Evolutionary conservation across 2,888 invertebrate genomes (phyloP).

Genomic region (Pilophorus perplexus): DNA sequence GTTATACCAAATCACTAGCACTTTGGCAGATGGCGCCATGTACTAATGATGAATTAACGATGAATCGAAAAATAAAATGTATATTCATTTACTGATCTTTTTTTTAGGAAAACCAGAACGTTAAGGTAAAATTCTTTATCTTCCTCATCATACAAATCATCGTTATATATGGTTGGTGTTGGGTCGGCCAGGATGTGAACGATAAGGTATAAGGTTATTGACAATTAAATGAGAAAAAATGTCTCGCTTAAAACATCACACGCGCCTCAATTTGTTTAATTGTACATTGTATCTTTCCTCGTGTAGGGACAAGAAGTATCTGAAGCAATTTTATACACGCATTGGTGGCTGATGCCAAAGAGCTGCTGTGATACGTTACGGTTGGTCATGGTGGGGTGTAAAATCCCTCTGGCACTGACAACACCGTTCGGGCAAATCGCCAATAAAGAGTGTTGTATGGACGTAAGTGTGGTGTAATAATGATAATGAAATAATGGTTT

Average conservation of each 20-base stretch:
- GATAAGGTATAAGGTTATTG: too few species aligned
- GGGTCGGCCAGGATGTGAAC: not conserved
- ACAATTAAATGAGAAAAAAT: too few species aligned
- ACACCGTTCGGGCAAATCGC: conserved; percentile 4
- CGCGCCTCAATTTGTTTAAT: too few species aligned
- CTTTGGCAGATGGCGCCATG: too few species aligned
- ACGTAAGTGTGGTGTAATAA: conserved; percentile 18
- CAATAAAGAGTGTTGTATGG: conserved; percentile 12
- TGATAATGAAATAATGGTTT: not conserved
- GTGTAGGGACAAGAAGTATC: too few species aligned
- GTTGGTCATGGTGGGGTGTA: conserved; percentile 12
- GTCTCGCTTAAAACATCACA: too few species aligned
- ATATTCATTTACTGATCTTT: not conserved
- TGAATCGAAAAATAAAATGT: too few species aligned
- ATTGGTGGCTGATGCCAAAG: conserved; percentile 22
- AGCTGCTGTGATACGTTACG: not conserved
- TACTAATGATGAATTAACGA: too few species aligned
- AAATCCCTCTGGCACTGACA: not conserved
- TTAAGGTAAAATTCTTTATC: conserved; percentile 5
- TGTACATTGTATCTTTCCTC: too few species aligned
- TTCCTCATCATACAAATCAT: not conserved
- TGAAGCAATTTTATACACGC: too few species aligned
- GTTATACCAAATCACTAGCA: too few species aligned
- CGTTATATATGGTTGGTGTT: conserved; percentile 17
- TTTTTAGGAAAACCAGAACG: not conserved